Base-by-base conservation (phyloP, 2,888 invertebrate genomes). In the Dione vanillae region DNA sequence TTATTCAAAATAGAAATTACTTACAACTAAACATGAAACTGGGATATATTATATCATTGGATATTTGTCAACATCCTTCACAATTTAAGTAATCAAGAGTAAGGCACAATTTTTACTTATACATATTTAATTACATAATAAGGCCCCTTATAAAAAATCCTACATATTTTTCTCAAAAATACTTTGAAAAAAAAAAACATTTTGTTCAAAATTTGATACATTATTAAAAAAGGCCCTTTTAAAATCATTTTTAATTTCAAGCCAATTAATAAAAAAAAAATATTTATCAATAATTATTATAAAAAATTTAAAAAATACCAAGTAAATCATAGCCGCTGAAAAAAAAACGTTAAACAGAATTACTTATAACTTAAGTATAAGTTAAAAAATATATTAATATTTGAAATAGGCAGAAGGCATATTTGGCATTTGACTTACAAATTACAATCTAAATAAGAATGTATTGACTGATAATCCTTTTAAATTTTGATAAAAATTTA, bases 31-130 rank as follows among this genome's bases (percentile, higher is more conserved):
- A 43, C 16, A 37, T 41, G 41, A 64, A 64, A 71, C 67, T 67
- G 59, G 59, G 47, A 56, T 35, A 54, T 56, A 65, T 35, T 56
- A 64, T 65, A 72, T 67, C 59, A 49, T 54, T 27, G 52, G 52
- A 70, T 65, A 72, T 72, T 68, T 72, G 70, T 74, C 73, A 73
- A 62, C 41, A 72, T 43, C 43, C 51, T 43, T 68, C 19, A 61
- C 20, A 67, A 56, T 56, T 40, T 62, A 37, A 47, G 52, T 52
- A 67, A 45, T 49, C 35, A 52, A 12, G 16, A 52, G 40, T 67
- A 68, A 68, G 67, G 67, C 67, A 56, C 45, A 56, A 45, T 54
- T 43, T 52, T n/a, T n/a, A n/a, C n/a, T n/a, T 16, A 27, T 41
- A 52, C 52, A 52, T 40, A 54, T 9, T 40, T 40, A 54, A 41